Conservation (phyloP, 2,797 vertebrate genomes). For the Urosaurus nigricauda region DNA sequence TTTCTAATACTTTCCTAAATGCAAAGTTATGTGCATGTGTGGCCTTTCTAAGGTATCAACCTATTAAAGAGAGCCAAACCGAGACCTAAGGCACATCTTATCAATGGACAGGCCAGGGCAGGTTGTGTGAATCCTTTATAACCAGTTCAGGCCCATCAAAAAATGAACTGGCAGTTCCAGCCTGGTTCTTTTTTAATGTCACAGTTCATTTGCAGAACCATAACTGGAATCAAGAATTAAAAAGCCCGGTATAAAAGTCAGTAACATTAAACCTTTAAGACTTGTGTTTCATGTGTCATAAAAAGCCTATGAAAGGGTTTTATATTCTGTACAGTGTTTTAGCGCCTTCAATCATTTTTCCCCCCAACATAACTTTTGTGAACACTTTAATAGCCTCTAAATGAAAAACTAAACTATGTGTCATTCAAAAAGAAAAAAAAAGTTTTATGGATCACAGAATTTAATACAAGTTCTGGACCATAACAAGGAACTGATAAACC, state of each 20-base stretch:
- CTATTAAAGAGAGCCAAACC: not conserved
- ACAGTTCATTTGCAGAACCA: constrained; percentile 88
- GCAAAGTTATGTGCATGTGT: not conserved
- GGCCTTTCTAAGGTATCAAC: not conserved
- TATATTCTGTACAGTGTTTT: constrained; percentile 88
- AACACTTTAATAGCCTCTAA: constrained; percentile 89
- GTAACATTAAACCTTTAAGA: constrained; percentile 90
- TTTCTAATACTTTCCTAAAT: not conserved
- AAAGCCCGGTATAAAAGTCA: constrained; percentile 88
- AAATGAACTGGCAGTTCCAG: constrained; percentile 80
- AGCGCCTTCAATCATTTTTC: constrained; percentile 87
- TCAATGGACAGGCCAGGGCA: constrained; percentile 67
- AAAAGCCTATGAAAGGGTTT: constrained; percentile 88
- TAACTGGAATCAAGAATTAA: constrained; percentile 89
- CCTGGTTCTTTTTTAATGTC: constrained; percentile 87
- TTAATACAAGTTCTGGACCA: constrained; percentile 86
- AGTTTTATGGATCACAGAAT: constrained; percentile 87
- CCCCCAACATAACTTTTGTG: constrained; percentile 86
- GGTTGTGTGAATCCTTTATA: constrained; percentile 73
- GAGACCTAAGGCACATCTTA: not conserved
- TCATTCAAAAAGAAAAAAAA: constrained; percentile 81
- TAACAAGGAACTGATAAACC: constrained; percentile 86
- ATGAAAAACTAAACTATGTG: constrained; percentile 90
- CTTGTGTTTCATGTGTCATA: constrained; percentile 89
- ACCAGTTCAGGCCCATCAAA: constrained; percentile 78